Evolutionary conservation across 2,888 invertebrate species (phyloP).

Genomic region (Scaptomyza flava): DNA sequence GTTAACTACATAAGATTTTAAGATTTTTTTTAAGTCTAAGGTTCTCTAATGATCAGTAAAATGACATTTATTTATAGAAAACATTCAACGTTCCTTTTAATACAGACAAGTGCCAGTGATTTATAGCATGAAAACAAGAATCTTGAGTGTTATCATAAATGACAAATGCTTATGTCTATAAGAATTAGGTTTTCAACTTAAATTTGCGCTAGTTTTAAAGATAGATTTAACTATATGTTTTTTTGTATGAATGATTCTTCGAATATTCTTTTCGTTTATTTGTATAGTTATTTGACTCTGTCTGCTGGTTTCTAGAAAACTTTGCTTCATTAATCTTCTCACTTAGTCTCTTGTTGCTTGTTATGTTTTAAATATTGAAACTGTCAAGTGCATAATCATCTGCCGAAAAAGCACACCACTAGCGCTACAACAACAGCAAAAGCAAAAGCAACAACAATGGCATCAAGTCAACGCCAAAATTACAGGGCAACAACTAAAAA

Average conservation of each 20-base stretch:
- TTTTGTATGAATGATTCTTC: background rate
- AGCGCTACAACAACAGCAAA: slow-evolving; percentile 2
- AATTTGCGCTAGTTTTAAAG: background rate
- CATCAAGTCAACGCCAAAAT: slow-evolving; percentile 47
- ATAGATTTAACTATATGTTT: background rate
- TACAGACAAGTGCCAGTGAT: background rate
- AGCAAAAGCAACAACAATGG: slow-evolving; percentile 11
- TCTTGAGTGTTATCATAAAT: slow-evolving; percentile 2
- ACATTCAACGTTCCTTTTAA: background rate
- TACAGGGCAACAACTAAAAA: slow-evolving; percentile 59
- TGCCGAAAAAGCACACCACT: slow-evolving; percentile 18
- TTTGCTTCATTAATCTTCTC: slow-evolving; percentile 63
- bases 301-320: slow-evolving; percentile 19
- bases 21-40: slow-evolving; percentile 37
- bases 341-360: slow-evolving; percentile 45
- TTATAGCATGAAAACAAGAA: background rate
- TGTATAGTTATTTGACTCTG: slow-evolving; percentile 1
- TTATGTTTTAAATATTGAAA: slow-evolving; percentile 71
- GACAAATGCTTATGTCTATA: background rate
- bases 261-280: slow-evolving; percentile 4
- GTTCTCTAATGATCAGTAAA: slow-evolving; percentile 13
- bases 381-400: slow-evolving; percentile 72
- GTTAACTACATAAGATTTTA: slow-evolving; percentile 50
- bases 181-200: slow-evolving; percentile 13
- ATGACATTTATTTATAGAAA: slow-evolving; percentile 1